These are phyloP conservation scores for Prosapia bicincta DNA, from an alignment of 2,888 invertebrate species.

Conservation along the genomic window DNA sequence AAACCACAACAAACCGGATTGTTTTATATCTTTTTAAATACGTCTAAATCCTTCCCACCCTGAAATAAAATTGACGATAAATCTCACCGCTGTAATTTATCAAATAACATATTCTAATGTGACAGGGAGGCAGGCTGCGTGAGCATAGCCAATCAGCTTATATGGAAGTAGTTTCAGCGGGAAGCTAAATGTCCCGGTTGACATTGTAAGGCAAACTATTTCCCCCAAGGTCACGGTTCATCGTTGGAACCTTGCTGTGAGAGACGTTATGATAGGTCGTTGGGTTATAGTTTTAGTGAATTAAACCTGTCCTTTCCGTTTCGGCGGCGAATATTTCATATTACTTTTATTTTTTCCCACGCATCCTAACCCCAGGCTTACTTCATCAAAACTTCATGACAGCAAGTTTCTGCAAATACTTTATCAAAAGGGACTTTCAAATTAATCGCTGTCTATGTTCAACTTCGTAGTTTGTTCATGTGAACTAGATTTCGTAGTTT, in stretches of 20 bases:
- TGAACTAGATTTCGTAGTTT: no score
- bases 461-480: no score
- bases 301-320: no score
- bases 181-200: not conserved
- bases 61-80: not conserved
- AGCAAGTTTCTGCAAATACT: no score
- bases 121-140: not conserved
- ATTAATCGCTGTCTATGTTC: no score
- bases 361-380: no score
- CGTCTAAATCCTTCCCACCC: not conserved
- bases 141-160: not conserved
- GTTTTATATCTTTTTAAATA: not conserved
- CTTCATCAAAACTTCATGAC: no score
- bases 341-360: no score
- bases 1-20: not conserved
- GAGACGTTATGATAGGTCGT: no score
- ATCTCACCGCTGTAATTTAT: not conserved
- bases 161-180: not conserved
- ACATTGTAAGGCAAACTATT: not conserved
- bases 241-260: not conserved
- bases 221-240: not conserved
- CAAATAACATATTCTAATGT: not conserved
- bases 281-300: no score
- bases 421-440: no score
- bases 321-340: no score